These are phyloP conservation scores for Phortica magna DNA, from an alignment of 2,888 invertebrate genomes.

Conservation along the genomic window DNA sequence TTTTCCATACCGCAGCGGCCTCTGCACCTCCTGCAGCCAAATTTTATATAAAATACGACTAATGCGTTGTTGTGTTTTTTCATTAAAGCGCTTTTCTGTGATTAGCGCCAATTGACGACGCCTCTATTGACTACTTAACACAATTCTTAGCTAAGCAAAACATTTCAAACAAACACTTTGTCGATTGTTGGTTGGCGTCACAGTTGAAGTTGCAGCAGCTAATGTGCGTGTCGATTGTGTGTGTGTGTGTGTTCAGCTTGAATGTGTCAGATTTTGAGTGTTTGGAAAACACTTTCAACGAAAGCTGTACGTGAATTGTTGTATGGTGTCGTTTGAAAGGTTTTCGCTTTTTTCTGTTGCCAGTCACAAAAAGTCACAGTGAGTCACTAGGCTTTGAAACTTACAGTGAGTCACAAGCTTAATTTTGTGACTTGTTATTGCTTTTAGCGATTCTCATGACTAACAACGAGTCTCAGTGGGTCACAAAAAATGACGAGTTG, in stretches of 20 bases:
- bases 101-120: slow-evolving; percentile 27
- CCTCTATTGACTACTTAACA: background rate
- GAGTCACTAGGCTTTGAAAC: too few relatives aligned
- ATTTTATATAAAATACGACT: slow-evolving; percentile 13
- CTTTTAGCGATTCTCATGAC: too few relatives aligned
- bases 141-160: background rate
- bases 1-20: background rate
- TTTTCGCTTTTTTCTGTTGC: too few relatives aligned
- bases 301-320: too few relatives aligned
- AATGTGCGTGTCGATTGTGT: slow-evolving; percentile 7
- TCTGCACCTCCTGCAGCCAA: background rate
- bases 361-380: too few relatives aligned
- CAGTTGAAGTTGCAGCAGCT: background rate
- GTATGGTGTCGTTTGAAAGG: too few relatives aligned
- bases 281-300: slow-evolving; percentile 27
- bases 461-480: too few relatives aligned
- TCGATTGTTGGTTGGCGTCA: background rate
- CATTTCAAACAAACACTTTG: background rate
- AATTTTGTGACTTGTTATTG: too few relatives aligned
- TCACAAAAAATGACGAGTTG: too few relatives aligned
- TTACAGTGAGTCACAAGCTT: too few relatives aligned
- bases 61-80: slow-evolving; percentile 19
- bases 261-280: slow-evolving; percentile 29
- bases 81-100: slow-evolving; percentile 12
- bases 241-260: slow-evolving; percentile 17